phyloP scores from a whole-genome alignment of 2,113 vertebrate genomes.

The Nibea coibor region DNA sequence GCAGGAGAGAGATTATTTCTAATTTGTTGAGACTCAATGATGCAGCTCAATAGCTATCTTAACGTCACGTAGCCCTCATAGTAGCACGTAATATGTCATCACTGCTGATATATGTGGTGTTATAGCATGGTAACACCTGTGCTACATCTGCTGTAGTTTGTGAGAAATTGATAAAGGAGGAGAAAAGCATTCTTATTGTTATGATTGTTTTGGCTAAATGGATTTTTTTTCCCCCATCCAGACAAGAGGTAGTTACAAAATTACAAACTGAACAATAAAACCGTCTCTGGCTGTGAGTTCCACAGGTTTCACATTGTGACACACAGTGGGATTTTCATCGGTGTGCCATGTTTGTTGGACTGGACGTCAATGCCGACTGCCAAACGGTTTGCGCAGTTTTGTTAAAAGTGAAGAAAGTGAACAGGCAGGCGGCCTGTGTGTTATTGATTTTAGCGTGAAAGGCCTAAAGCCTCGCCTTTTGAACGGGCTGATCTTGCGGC shows the following conservation, averaged over 20 bases:
- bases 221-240: slow-evolving; percentile 5
- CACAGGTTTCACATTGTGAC: slow-evolving; percentile 28
- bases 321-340: neutral
- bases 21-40: slow-evolving; percentile 45
- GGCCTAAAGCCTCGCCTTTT: neutral
- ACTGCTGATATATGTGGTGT: slow-evolving; percentile 30
- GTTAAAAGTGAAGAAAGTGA: neutral
- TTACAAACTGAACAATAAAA: slow-evolving; percentile 58
- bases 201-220: slow-evolving; percentile 45
- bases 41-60: slow-evolving; percentile 46
- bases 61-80: slow-evolving; percentile 12
- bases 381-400: slow-evolving; percentile 25
- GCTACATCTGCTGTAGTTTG: slow-evolving; percentile 58
- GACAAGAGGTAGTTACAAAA: slow-evolving; percentile 32
- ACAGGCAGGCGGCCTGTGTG: neutral
- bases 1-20: slow-evolving; percentile 6
- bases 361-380: slow-evolving; percentile 3
- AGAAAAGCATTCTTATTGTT: slow-evolving; percentile 29
- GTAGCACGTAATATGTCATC: slow-evolving; percentile 40
- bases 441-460: slow-evolving; percentile 35
- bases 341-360: slow-evolving; percentile 6
- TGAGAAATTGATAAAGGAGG: slow-evolving; percentile 33
- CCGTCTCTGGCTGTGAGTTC: slow-evolving; percentile 26
- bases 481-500: slow-evolving; percentile 7
- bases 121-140: slow-evolving; percentile 41